Base-by-base conservation (phyloP, 2,113 vertebrate species). In the Bos indicus region DNA sequence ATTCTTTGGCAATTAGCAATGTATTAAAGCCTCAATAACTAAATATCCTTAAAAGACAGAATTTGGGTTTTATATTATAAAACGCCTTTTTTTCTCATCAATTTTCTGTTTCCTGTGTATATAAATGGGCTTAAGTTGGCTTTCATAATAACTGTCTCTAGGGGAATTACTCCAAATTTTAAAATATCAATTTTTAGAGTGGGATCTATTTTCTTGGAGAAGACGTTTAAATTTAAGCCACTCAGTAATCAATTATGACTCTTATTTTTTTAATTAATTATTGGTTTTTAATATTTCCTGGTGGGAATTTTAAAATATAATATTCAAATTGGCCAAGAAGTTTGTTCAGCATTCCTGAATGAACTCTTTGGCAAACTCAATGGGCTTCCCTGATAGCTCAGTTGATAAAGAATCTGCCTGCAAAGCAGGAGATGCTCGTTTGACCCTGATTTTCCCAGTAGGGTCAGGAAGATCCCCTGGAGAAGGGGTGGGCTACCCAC, bases 371-470 rank as follows among this genome's bases (percentile, higher is more conserved):
- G n/a, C 3, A 5, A 36, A 71, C 19, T 40, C 67, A 71, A 2
- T 23, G 67, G n/a, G 2, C n/a, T 40, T 71, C n/a, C 9, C n/a
- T 71, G 67, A 23, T 40, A 71, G 67, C 67, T 71, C n/a, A 40
- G 67, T 40, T 71, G 33, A 8, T 67, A n/a, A 67, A 67, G 62
- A 71, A 36, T 36, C 64, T 71, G 67, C n/a, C 21, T 71, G n/a
- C n/a, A 36, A 71, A 23, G 4, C 67, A 23, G 9, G 2, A 36
- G 19, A 71, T 2, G 0, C 67, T 36, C 5, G 0, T 40, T 71
- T 71, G 64, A 67, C 33, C 33, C 4, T 67, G 33, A n/a, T 67
- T 33, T 67, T 67, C 64, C 4, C 33, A 67, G 17, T n/a, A n/a
- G 16, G 64, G 33, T 19, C 4, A n/a, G 7, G 19, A 21, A 71